These are phyloP conservation scores for Petaurus breviceps DNA, from an alignment of 2,113 vertebrate species.

Conservation along the genomic window DNA sequence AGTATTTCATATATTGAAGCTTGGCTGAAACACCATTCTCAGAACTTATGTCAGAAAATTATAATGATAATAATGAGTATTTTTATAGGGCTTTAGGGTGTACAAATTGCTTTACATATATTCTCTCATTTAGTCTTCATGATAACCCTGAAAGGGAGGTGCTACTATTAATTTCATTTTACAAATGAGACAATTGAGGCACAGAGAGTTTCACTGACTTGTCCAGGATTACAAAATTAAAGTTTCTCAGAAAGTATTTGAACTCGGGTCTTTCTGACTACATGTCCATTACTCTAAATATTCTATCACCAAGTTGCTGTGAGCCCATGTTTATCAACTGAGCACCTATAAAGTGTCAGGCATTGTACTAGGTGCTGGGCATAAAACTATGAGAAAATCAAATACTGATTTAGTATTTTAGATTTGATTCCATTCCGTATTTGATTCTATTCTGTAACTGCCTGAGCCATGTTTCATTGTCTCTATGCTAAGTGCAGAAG, in stretches of 20 bases:
- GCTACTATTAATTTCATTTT: not conserved
- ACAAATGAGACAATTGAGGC: not conserved
- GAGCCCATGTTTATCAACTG: not conserved
- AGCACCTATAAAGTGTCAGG: not conserved
- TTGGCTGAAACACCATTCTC: not conserved
- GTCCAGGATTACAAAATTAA: not conserved
- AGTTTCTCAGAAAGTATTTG: not conserved
- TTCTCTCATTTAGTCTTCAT: not conserved
- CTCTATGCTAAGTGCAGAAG: not conserved
- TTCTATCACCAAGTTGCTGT: not conserved
- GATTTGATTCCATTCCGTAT: not conserved
- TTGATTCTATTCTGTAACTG: not conserved
- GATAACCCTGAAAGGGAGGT: not conserved
- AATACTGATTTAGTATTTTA: not conserved
- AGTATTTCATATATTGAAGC: no score
- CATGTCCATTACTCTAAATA: not conserved
- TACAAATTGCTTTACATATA: not conserved
- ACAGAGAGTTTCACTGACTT: not conserved
- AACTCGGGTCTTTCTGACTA: not conserved
- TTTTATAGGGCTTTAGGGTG: not conserved
- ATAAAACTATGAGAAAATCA: not conserved
- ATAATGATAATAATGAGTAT: not conserved
- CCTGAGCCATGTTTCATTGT: not conserved
- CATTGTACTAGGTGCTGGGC: not conserved
- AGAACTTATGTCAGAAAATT: not conserved